Evolutionary conservation across 2,113 vertebrate genomes (phyloP).

Genomic region (Brevimyrus niger): DNA sequence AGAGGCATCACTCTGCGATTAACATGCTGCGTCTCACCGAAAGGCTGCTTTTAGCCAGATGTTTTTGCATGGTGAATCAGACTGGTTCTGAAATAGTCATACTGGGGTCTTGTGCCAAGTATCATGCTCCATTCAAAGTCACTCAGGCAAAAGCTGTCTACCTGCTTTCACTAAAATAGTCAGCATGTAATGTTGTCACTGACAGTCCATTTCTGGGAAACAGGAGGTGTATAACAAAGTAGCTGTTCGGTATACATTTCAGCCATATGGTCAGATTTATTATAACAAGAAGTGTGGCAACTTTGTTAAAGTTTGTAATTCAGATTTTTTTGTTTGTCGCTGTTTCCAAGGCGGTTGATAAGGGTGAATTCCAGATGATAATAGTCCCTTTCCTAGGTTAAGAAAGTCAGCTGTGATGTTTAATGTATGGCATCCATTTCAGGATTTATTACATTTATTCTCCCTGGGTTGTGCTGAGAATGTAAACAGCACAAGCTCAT

Average conservation of each 20-base stretch:
- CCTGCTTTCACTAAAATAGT: neutral
- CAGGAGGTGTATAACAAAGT: neutral
- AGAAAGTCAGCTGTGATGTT: neutral
- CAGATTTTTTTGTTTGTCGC: neutral
- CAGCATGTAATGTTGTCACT: neutral
- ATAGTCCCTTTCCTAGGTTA: neutral
- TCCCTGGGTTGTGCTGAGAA: conserved; percentile 54
- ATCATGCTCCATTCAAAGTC: neutral
- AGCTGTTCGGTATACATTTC: neutral
- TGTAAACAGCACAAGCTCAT: conserved; percentile 60
- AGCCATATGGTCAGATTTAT: neutral
- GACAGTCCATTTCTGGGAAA: neutral
- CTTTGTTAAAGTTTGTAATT: neutral
- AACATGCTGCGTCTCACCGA: neutral
- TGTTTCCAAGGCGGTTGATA: neutral
- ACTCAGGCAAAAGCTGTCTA: neutral
- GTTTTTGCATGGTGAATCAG: neutral
- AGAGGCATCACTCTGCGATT: neutral
- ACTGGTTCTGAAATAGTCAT: neutral
- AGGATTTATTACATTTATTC: conserved; percentile 48
- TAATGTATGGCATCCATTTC: conserved; percentile 32
- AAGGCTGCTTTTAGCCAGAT: neutral
- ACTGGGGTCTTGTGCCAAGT: neutral
- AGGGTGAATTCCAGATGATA: neutral
- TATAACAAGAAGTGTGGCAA: neutral